Base-by-base conservation (phyloP, 2,797 vertebrate genomes). In the Notolabrus celidotus region DNA sequence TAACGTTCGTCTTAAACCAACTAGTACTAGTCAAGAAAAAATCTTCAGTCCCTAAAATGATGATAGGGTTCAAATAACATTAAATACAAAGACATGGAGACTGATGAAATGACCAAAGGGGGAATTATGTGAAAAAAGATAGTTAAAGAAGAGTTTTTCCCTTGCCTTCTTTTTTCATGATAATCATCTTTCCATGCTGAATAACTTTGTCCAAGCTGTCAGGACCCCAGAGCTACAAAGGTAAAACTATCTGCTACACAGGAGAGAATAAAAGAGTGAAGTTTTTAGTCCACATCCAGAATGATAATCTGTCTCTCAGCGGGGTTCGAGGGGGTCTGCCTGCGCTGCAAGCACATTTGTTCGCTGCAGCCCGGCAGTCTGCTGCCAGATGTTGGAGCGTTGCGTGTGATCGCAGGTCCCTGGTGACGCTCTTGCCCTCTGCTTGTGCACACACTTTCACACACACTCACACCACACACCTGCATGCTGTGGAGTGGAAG, bases 361-460 rank as follows among this genome's bases (percentile, higher is more conserved):
- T 80, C 42, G 77, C 83, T 74, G 71, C 75, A 74, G 80, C 83
- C 58, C 65, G 57, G 74, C 79, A 72, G 74, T 85, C 79, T 25
- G 82, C 76, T 80, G 83, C 93, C 94, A 95, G 94, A 94, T 95
- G 93, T 94, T 89, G 83, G 81, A 88, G 63, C 53, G 71, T 89
- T 89, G 91, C 85, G 84, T 93, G 92, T 92, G 89, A 91, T 92
- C 62, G 75, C 74, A 19, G 71, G 83, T 92, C 93, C 90, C 90
- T 54, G 57, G 90, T 77, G 90, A 73, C 20, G 70, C 81, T 86
- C 79, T 65, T 67, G 62, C 86, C 20, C 77, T 88, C 82, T 71
- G 85, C 83, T 27, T 72, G 60, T 52, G 58, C 76, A 41, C 73
- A 63, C 85, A 61, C 83, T 2, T 45, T 57, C 69, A 46, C 67